These are phyloP conservation scores for Leptothorax acervorum DNA, from an alignment of 2,888 invertebrate species.

Conservation along the genomic window DNA sequence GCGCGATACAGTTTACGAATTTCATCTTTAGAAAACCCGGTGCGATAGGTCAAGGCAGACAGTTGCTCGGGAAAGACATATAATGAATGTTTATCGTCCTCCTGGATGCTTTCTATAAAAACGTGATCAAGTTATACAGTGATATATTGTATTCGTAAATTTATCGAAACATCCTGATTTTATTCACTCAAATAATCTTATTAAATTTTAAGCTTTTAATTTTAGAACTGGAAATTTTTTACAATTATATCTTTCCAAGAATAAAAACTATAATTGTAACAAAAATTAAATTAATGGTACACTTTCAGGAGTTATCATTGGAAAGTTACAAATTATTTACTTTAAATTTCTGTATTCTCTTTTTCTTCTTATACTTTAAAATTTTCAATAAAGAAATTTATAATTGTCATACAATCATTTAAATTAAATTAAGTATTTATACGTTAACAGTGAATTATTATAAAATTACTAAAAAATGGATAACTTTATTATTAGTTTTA, in stretches of 20 bases:
- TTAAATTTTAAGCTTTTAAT: not conserved
- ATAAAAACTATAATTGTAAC: not conserved
- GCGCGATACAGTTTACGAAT: slow-evolving; percentile 79
- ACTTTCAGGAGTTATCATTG: not conserved
- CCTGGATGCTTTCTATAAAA: slow-evolving; percentile 70
- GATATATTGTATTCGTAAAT: slow-evolving; percentile 55
- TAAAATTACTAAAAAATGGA: not conserved
- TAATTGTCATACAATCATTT: not conserved
- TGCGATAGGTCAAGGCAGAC: slow-evolving; percentile 71
- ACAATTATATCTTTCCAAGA: not conserved
- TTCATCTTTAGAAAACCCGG: slow-evolving; percentile 80
- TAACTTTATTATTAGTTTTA: not conserved
- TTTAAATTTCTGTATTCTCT: not conserved
- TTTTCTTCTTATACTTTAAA: not conserved
- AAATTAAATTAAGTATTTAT: not conserved
- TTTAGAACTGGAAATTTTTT: not conserved
- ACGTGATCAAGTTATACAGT: slow-evolving; percentile 62
- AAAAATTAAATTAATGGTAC: not conserved
- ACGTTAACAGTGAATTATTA: not conserved
- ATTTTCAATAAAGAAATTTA: not conserved
- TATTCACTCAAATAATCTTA: not conserved
- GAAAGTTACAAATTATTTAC: not conserved
- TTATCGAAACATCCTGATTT: slow-evolving; percentile 50
- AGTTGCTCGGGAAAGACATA: slow-evolving; percentile 77
- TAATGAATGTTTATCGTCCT: slow-evolving; percentile 68